Conservation (phyloP, 2,797 vertebrate species). For the Anguilla marmorata region DNA sequence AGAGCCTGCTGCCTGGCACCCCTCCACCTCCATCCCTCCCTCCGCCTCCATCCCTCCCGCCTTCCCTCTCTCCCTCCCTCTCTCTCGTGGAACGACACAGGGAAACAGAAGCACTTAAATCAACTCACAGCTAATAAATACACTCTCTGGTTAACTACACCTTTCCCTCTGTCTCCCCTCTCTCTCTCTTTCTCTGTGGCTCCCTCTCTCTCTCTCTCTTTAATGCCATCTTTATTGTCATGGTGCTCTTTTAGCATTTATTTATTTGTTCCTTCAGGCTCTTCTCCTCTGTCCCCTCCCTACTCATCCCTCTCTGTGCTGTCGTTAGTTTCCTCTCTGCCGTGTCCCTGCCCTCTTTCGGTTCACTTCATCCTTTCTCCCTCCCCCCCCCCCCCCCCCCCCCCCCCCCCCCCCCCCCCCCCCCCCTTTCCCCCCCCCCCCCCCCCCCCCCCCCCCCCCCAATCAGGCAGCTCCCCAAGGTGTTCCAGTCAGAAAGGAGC, state of each 20-base stretch:
- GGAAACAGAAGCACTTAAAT: conserved; percentile 78
- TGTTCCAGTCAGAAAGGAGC: not conserved
- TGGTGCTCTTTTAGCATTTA: conserved; percentile 33
- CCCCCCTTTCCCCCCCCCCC: not conserved
- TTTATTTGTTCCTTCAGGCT: conserved; percentile 37
- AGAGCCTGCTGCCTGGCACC: conserved; percentile 74
- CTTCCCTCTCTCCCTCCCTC: conserved; percentile 64
- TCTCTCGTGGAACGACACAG: conserved; percentile 73
- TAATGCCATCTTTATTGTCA: conserved; percentile 57
- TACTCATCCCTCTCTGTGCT: not conserved
- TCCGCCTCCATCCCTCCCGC: conserved; percentile 69
- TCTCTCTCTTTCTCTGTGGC: conserved; percentile 55
- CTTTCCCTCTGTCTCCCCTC: conserved; percentile 31
- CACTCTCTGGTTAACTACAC: conserved; percentile 30
- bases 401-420: not conserved
- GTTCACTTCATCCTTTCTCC: not conserved
- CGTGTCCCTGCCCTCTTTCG: not conserved
- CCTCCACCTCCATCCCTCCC: conserved; percentile 70
- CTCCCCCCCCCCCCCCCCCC: not conserved
- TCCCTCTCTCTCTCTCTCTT: conserved; percentile 65
- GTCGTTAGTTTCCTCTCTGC: not conserved
- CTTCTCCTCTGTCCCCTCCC: not conserved
- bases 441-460: too few species aligned
- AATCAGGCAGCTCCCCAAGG: not conserved
- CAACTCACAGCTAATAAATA: conserved; percentile 72